A percentile compares a stretch with the other conserved stretches of the same genome.
These are phyloP conservation scores for Leptinotarsa defecta DNA, from an alignment of 1,140 invertebrate species.

Conservation along the genomic window DNA sequence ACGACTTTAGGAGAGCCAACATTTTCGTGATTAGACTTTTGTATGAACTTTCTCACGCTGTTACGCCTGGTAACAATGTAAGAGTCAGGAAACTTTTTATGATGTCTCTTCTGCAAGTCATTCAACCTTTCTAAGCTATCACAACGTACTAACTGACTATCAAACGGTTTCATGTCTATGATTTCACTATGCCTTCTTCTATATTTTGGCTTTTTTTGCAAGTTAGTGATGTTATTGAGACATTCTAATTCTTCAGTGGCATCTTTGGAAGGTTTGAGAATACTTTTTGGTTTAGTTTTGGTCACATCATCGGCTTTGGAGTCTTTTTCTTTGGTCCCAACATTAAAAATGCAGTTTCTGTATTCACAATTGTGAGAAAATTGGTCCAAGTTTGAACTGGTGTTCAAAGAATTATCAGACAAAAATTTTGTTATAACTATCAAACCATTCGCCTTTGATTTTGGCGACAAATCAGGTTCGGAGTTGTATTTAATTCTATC, in stretches of 20 bases:
- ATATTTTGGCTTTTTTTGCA: conserved; percentile 40
- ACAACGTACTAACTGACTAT: conserved; percentile 48
- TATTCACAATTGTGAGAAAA: conserved; percentile 54
- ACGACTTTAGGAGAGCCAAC: conserved; percentile 47
- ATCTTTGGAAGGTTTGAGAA: conserved; percentile 48
- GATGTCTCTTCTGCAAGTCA: conserved; percentile 35
- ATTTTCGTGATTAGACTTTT: conserved; percentile 36
- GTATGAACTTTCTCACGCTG: conserved; percentile 29
- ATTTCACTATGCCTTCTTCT: conserved; percentile 48
- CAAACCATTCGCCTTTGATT: conserved; percentile 27
- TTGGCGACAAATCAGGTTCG: conserved; percentile 49
- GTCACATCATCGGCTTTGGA: conserved; percentile 33
- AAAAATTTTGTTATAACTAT: conserved; percentile 21
- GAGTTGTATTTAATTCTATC: conserved; percentile 43
- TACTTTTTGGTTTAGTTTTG: conserved; percentile 45
- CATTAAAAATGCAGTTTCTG: conserved; percentile 55
- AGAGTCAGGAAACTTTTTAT: conserved; percentile 53
- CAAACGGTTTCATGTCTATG: conserved; percentile 43
- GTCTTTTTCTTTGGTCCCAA: conserved; percentile 43
- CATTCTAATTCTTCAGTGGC: conserved; percentile 35
- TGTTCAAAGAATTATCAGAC: conserved; percentile 14
- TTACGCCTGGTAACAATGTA: conserved; percentile 49
- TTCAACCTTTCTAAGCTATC: conserved; percentile 51
- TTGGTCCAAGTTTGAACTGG: conserved; percentile 38
- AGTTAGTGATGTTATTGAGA: conserved; percentile 42